phyloP scores from a whole-genome alignment of 2,113 vertebrate species.

The Pelmatolapia mariae region DNA sequence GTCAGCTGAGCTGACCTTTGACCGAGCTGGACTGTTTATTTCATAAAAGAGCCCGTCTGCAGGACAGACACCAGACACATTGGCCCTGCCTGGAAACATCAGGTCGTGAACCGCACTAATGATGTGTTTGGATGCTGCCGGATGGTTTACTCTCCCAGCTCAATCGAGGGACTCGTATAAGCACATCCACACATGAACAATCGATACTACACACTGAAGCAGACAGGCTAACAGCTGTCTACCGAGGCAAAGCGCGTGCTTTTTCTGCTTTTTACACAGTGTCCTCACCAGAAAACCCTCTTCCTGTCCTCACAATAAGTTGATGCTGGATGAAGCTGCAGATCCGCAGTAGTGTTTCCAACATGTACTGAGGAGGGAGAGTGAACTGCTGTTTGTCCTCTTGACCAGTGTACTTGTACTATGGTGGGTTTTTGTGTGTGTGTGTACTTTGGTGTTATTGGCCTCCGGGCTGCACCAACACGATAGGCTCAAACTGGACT shows the following conservation, averaged over 20 bases:
- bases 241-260: rapidly evolving
- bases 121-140: not conserved
- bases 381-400: not conserved
- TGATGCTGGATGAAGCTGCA: not conserved
- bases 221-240: not conserved
- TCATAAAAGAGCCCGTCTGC: not conserved
- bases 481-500: not conserved
- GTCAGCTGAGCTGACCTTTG: not conserved
- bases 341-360: rapidly evolving
- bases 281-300: not conserved
- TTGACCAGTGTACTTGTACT: not conserved
- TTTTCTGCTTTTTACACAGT: not conserved
- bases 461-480: rapidly evolving
- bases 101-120: not conserved
- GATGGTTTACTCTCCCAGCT: not conserved
- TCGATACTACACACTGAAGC: not conserved
- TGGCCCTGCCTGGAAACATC: not conserved
- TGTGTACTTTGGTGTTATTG: not conserved
- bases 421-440: not conserved
- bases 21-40: not conserved
- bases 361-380: not conserved
- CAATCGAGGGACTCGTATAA: not conserved
- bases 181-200: not conserved
- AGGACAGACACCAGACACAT: not conserved
- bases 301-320: not conserved